These are phyloP conservation scores for Eptatretus atami DNA, from an alignment of 2,797 vertebrate species.

Conservation along the genomic window DNA sequence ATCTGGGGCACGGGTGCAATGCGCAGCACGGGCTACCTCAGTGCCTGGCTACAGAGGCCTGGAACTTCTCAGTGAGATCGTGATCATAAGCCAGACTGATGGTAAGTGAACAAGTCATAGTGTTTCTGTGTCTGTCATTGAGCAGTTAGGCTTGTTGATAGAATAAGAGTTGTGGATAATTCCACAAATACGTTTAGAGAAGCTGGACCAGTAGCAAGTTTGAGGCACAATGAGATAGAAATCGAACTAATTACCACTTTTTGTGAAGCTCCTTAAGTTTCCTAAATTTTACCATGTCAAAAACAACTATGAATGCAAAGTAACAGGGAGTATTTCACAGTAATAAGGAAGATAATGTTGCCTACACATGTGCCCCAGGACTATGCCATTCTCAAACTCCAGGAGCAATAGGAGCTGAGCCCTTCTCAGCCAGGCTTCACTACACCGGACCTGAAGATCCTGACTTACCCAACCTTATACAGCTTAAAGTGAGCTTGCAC, in stretches of 20 bases:
- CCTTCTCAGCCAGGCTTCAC: constrained; percentile 37
- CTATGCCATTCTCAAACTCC: constrained; percentile 29
- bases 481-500: constrained; percentile 32
- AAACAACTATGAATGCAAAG: too few species aligned
- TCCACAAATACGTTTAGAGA: too few species aligned
- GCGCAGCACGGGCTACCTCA: constrained; percentile 29
- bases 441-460: constrained; percentile 32
- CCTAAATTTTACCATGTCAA: too few species aligned
- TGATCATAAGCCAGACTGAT: constrained; percentile 15
- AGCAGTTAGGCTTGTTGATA: too few species aligned
- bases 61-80: constrained; percentile 27
- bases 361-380: constrained; percentile 13
- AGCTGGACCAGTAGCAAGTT: too few species aligned
- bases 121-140: neutral
- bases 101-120: neutral
- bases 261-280: too few species aligned
- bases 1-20: constrained; percentile 31
- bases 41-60: constrained; percentile 28
- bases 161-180: too few species aligned
- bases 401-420: constrained; percentile 35
- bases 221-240: too few species aligned
- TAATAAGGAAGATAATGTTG: too few species aligned
- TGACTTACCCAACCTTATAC: constrained; percentile 33
- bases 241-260: too few species aligned
- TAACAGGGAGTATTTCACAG: too few species aligned